phyloP scores from a whole-genome alignment of 1,140 invertebrate genomes.

The Panulirus ornatus region DNA sequence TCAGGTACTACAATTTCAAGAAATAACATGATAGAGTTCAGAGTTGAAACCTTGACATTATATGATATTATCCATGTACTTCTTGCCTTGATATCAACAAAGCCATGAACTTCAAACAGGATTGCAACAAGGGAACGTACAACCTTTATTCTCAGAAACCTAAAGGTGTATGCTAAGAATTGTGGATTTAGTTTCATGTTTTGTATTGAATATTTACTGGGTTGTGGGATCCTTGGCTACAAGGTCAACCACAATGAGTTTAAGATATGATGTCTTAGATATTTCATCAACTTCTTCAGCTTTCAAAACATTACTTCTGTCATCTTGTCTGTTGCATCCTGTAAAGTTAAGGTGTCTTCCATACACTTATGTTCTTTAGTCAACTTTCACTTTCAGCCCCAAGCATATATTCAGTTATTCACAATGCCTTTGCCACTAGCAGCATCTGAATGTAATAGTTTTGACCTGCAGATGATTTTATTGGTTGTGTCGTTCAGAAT shows the following conservation, averaged over 20 bases:
- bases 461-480: neutral
- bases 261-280: neutral
- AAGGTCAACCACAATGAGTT: neutral
- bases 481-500: conserved; percentile 16
- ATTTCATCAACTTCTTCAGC: neutral
- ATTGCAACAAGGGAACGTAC: no score
- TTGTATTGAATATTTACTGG: neutral
- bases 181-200: no score
- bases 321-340: neutral
- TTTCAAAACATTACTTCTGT: neutral
- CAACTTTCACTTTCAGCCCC: neutral
- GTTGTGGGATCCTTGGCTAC: neutral
- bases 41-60: no score
- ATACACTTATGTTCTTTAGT: neutral
- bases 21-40: no score
- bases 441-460: neutral
- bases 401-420: neutral
- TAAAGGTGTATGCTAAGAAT: no score
- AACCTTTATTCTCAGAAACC: no score
- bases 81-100: no score
- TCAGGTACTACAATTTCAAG: no score
- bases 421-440: neutral
- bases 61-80: no score
- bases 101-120: no score
- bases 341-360: neutral